Percentiles rank a stretch among this genome's conserved stretches.
phyloP scores from a whole-genome alignment of 2,888 invertebrate genomes.

The Abscondita cerata region DNA sequence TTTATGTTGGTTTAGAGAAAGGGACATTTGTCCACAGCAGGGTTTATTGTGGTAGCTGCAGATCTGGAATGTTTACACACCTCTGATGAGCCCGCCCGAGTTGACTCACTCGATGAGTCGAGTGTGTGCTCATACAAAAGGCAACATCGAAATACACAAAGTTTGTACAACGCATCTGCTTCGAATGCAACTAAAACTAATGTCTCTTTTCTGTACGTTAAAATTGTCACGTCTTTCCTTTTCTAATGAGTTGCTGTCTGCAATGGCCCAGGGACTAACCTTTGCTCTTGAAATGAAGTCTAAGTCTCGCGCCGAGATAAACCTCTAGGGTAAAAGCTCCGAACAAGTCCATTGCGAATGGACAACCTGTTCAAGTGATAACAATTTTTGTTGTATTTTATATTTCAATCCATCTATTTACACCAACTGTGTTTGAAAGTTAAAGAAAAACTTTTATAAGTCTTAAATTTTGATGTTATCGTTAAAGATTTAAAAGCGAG shows the following conservation, averaged over 20 bases:
- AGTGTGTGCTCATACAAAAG: constrained; percentile 56
- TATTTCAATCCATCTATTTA: constrained; percentile 14
- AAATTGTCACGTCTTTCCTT: constrained; percentile 22
- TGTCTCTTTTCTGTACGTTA: constrained; percentile 11
- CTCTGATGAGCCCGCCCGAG: constrained; percentile 53
- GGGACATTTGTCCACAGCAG: constrained; percentile 30
- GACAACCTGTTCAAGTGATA: constrained; percentile 46
- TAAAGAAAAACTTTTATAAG: too few species aligned
- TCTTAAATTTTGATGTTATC: too few species aligned
- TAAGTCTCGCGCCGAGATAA: constrained; percentile 44
- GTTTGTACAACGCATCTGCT: constrained; percentile 39
- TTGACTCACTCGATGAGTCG: constrained; percentile 56
- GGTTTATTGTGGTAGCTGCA: constrained; percentile 52
- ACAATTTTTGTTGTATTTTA: constrained; percentile 22
- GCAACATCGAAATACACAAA: constrained; percentile 48
- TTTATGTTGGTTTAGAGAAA: constrained; percentile 29
- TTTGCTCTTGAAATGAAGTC: constrained; percentile 30
- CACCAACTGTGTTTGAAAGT: constrained; percentile 31
- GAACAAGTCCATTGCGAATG: constrained; percentile 41
- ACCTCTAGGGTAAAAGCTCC: constrained; percentile 42
- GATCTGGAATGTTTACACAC: constrained; percentile 54
- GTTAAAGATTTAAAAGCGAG: too few species aligned
- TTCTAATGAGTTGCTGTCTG: constrained; percentile 31
- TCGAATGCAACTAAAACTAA: constrained; percentile 30
- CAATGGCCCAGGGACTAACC: constrained; percentile 32